Conservation (phyloP, 2,113 vertebrate species). For the Ellobius talpinus region DNA sequence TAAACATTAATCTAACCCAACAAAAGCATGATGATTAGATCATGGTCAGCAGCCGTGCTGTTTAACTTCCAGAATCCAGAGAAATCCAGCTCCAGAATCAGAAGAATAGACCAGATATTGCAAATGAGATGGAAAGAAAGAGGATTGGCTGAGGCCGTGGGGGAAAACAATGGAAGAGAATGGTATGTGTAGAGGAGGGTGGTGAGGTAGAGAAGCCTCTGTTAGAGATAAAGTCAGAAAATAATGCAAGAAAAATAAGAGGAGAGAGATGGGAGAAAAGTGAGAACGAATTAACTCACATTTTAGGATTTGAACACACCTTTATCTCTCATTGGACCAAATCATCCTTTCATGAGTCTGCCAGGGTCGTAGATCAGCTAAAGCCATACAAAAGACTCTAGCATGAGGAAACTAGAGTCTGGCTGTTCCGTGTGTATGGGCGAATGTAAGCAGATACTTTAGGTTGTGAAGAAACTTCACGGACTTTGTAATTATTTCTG, state of each 20-base stretch:
- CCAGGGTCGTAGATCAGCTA: not conserved
- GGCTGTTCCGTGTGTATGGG: not conserved
- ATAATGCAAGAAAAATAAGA: accelerated
- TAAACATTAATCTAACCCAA: not conserved
- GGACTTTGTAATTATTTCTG: not conserved
- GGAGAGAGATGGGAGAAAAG: no score
- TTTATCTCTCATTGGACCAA: not conserved
- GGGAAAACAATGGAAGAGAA: no score
- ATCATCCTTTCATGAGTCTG: not conserved
- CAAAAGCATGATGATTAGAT: not conserved
- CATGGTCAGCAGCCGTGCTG: no score
- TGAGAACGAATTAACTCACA: not conserved
- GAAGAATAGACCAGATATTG: not conserved
- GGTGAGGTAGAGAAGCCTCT: no score
- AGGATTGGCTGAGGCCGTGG: not conserved
- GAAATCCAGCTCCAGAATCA: not conserved
- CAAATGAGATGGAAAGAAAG: not conserved
- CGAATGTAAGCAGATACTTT: not conserved
- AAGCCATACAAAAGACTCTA: not conserved
- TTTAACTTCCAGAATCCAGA: not conserved
- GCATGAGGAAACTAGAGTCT: not conserved
- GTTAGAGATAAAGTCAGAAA: not conserved
- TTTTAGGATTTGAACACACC: not conserved
- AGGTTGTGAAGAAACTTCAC: not conserved
- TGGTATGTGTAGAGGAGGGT: accelerated